Conservation (phyloP, 2,113 vertebrate species). For the Todiramphus saurophagus region DNA sequence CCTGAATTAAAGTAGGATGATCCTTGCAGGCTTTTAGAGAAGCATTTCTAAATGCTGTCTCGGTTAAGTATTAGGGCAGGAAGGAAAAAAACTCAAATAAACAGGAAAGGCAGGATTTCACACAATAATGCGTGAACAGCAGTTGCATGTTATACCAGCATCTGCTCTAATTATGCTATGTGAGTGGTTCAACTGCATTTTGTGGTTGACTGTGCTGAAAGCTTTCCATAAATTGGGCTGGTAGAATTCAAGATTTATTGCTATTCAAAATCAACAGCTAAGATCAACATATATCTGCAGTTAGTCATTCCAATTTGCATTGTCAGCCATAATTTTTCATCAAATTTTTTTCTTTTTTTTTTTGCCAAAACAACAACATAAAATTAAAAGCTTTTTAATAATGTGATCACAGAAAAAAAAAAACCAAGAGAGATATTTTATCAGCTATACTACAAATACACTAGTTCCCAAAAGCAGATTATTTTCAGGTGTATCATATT, state of each 20-base stretch:
- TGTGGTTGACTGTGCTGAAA: conserved; percentile 61
- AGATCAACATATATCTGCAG: conserved; percentile 49
- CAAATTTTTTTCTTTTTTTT: background rate
- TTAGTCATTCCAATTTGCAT: conserved; percentile 15
- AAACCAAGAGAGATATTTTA: background rate
- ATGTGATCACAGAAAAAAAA: background rate
- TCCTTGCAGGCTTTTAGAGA: background rate
- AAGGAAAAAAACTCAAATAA: background rate
- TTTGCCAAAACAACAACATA: conserved; percentile 22
- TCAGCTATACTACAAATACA: background rate
- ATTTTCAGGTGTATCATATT: background rate
- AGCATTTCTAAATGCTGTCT: background rate
- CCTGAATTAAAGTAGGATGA: background rate
- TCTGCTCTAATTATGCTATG: conserved; percentile 49
- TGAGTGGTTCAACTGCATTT: conserved; percentile 41
- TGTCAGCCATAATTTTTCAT: conserved; percentile 51
- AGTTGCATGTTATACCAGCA: conserved; percentile 43
- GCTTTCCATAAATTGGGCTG: conserved; percentile 36
- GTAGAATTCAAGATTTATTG: conserved; percentile 56
- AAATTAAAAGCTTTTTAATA: conserved; percentile 45
- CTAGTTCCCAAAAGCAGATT: background rate
- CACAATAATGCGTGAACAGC: conserved; percentile 27
- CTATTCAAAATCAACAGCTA: conserved; percentile 24
- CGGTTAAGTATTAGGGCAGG: background rate
- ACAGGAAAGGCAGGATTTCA: conserved; percentile 31